Conservation (phyloP, 2,797 vertebrate species). For the Dermochelys coriacea region DNA sequence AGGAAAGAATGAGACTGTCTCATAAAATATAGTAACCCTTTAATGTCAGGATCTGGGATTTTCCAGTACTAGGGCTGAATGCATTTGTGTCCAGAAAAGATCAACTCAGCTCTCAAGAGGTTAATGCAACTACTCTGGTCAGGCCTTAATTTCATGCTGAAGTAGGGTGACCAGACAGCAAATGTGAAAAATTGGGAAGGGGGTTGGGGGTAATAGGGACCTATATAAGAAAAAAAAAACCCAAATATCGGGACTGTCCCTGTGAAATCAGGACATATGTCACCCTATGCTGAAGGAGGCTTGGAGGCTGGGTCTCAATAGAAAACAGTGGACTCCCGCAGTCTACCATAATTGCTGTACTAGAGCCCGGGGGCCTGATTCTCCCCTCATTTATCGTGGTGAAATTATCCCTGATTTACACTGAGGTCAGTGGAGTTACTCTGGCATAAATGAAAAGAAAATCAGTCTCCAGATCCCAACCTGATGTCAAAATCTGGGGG, state of each 20-base stretch:
- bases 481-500: neutral
- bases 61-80: constrained; percentile 33
- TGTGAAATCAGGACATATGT: too few species aligned
- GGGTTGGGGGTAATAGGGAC: too few species aligned
- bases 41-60: constrained; percentile 50
- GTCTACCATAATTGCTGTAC: neutral
- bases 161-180: neutral
- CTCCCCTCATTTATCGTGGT: neutral
- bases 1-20: constrained; percentile 27
- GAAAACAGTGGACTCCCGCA: neutral
- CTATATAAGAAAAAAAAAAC: too few species aligned
- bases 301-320: neutral
- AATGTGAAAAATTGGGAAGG: too few species aligned
- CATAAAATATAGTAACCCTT: constrained; percentile 36
- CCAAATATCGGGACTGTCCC: too few species aligned
- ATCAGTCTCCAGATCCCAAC: neutral
- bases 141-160: neutral
- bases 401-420: too few species aligned
- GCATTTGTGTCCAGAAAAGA: neutral
- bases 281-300: neutral
- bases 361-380: neutral
- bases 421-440: neutral
- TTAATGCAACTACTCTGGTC: neutral
- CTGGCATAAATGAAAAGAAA: neutral
- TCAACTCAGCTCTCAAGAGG: neutral